Evolutionary conservation across 2,797 vertebrate species (phyloP).

Genomic region (Onychomys arenicola): DNA sequence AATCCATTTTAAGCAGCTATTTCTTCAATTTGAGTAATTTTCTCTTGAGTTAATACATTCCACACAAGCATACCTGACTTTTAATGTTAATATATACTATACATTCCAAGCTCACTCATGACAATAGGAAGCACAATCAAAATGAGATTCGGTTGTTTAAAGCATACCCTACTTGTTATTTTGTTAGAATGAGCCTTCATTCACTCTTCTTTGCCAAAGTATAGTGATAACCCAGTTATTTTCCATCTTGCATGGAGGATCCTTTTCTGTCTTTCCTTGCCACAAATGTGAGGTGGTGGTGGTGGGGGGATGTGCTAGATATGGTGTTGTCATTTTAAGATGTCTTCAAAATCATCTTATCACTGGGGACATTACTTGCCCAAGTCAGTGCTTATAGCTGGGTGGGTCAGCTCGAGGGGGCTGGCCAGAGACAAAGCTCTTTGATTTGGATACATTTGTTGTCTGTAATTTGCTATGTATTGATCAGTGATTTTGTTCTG

Average conservation of each 20-base stretch:
- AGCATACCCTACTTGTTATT: conserved; percentile 77
- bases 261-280: neutral
- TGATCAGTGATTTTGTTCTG: conserved; percentile 33
- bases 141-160: conserved; percentile 85
- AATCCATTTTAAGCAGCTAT: conserved; percentile 86
- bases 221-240: conserved; percentile 62
- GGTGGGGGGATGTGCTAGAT: neutral
- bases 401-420: neutral
- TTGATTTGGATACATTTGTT: conserved; percentile 48
- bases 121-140: conserved; percentile 80
- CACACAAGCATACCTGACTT: conserved; percentile 84
- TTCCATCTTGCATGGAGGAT: conserved; percentile 40
- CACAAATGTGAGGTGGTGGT: conserved; percentile 19
- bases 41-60: conserved; percentile 84
- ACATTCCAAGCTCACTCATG: conserved; percentile 83
- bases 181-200: conserved; percentile 80
- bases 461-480: conserved; percentile 12
- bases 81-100: conserved; percentile 84
- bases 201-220: conserved; percentile 80
- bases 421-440: conserved; percentile 2
- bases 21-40: conserved; percentile 88
- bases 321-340: conserved; percentile 58
- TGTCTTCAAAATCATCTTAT: conserved; percentile 37
- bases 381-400: neutral
- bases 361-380: conserved; percentile 1